Percentiles rank a stretch among this genome's conserved stretches.
These are phyloP conservation scores for Chinchilla lanigera DNA, from an alignment of 2,113 vertebrate genomes.

Conservation along the genomic window DNA sequence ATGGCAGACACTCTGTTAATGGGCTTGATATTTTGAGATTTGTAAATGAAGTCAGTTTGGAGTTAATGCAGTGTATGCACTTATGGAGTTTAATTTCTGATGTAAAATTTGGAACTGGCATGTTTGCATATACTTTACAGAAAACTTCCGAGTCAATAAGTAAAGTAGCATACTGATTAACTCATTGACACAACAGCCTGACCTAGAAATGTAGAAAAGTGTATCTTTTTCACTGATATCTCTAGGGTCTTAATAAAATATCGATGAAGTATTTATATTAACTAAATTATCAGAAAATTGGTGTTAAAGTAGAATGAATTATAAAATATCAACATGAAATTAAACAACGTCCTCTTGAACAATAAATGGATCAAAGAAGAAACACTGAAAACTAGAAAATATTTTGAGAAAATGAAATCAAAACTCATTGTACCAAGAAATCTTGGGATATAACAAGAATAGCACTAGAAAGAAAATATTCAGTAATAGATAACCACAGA, in stretches of 20 bases:
- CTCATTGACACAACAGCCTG: not conserved
- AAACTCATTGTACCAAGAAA: not conserved
- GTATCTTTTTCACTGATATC: not conserved
- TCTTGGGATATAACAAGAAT: no score
- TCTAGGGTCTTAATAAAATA: not conserved
- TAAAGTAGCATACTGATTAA: not conserved
- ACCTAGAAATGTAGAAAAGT: not conserved
- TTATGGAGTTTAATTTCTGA: not conserved
- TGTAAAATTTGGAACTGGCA: not conserved
- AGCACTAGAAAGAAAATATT: not conserved
- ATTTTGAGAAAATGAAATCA: not conserved
- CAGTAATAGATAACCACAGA: not conserved
- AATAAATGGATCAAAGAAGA: not conserved
- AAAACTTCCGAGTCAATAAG: not conserved
- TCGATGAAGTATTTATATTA: not conserved
- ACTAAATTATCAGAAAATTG: not conserved
- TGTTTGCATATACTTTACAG: not conserved
- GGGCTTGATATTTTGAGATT: not conserved
- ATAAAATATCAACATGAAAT: not conserved
- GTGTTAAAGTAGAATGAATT: not conserved
- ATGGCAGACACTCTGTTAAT: not conserved
- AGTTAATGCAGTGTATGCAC: not conserved
- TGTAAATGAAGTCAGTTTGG: not conserved
- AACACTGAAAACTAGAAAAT: not conserved
- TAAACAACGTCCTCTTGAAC: not conserved